Conservation (phyloP, 2,113 vertebrate genomes). For the Astur gentilis region DNA sequence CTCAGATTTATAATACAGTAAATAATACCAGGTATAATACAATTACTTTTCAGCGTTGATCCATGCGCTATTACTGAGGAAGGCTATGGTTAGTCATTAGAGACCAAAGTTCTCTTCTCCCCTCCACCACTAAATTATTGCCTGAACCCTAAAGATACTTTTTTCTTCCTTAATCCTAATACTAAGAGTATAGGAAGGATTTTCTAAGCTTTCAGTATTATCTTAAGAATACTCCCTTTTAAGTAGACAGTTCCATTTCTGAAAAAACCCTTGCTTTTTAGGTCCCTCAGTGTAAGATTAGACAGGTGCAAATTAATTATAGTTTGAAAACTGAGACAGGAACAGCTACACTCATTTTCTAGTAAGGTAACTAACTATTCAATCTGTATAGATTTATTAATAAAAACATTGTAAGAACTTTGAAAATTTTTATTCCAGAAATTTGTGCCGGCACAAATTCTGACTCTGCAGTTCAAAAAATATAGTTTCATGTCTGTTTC, state of each 20-base stretch:
- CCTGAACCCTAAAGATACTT: not conserved
- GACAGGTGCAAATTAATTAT: not conserved
- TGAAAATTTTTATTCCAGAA: not conserved
- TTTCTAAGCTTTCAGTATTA: not conserved
- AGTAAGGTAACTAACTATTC: not conserved
- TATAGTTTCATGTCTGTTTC: not conserved
- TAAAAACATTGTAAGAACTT: not conserved
- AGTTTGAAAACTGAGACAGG: not conserved
- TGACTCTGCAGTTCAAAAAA: not conserved
- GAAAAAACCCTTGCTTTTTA: not conserved
- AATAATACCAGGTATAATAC: not conserved
- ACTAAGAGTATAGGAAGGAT: not conserved
- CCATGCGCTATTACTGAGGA: not conserved
- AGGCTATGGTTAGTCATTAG: not conserved
- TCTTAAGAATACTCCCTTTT: not conserved
- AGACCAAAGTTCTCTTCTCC: not conserved
- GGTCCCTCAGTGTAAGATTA: not conserved
- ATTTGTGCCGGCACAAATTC: not conserved
- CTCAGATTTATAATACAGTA: not conserved
- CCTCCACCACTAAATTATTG: not conserved
- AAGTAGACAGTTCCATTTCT: not conserved
- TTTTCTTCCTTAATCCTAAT: not conserved
- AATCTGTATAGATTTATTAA: not conserved
- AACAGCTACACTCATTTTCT: not conserved
- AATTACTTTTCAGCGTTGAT: not conserved